Conservation (phyloP, 2,113 vertebrate species). For the Acrocephalus arundinaceus region DNA sequence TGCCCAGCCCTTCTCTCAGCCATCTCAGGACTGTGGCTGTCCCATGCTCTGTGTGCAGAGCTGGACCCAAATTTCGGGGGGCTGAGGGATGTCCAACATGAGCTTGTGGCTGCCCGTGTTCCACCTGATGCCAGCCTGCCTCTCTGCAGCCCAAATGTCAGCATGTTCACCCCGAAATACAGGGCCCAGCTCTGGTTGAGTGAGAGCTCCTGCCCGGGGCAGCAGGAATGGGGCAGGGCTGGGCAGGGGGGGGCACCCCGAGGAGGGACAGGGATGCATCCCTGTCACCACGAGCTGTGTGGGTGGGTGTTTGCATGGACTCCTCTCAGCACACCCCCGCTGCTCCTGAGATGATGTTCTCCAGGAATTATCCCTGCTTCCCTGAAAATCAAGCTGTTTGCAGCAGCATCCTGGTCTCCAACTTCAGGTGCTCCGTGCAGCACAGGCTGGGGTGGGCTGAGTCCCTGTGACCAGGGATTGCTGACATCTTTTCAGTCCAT, state of each 20-base stretch:
- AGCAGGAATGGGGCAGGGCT: not conserved
- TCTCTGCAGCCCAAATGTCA: not conserved
- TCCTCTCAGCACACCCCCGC: not conserved
- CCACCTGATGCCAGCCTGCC: not conserved
- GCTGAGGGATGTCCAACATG: not conserved
- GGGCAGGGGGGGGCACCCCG: not conserved
- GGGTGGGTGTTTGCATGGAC: not conserved
- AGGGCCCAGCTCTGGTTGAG: not conserved
- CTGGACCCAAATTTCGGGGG: accelerated
- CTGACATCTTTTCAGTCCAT: not conserved
- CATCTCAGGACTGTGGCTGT: accelerated
- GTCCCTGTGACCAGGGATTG: accelerated
- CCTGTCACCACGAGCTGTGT: accelerated
- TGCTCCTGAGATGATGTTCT: not conserved
- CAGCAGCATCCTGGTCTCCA: not conserved
- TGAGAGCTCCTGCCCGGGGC: not conserved
- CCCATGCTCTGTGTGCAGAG: accelerated
- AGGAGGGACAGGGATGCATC: not conserved
- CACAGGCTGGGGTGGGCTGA: not conserved
- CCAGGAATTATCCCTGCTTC: not conserved
- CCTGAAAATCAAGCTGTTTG: not conserved
- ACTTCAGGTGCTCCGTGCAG: accelerated
- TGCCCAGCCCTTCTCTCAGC: not conserved
- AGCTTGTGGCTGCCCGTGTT: accelerated
- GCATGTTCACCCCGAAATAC: not conserved